These are phyloP conservation scores for Lordiphosa fenestrarum DNA, from an alignment of 2,888 invertebrate species.

Conservation along the genomic window DNA sequence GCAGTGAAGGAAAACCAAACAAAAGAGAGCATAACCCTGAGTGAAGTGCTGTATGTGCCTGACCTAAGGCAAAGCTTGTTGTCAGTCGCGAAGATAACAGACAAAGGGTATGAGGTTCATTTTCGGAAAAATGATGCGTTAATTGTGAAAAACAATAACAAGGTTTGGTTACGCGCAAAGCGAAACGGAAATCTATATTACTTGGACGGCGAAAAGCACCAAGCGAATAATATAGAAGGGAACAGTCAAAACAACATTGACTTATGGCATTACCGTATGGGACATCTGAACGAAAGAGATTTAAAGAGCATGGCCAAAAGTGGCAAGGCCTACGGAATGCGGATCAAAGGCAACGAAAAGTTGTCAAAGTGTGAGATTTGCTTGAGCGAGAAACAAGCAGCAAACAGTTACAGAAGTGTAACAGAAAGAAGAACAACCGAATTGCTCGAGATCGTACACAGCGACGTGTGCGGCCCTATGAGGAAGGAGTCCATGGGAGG, in stretches of 20 bases:
- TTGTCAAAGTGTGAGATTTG: not conserved
- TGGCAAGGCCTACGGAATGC: not conserved
- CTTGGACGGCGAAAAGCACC: not conserved
- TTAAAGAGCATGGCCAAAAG: not conserved
- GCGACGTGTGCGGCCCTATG: too few species aligned
- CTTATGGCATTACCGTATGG: slow-evolving; percentile 1
- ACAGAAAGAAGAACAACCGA: not conserved
- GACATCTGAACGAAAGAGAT: not conserved
- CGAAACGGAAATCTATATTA: not conserved
- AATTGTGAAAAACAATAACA: not conserved
- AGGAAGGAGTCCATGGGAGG: too few species aligned
- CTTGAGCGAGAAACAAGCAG: not conserved
- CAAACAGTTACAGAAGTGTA: not conserved
- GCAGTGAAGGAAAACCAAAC: slow-evolving; percentile 1
- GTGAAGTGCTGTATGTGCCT: too few species aligned
- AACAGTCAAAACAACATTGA: not conserved
- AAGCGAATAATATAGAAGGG: not conserved
- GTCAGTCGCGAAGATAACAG: not conserved
- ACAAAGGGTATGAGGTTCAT: slow-evolving; percentile 1
- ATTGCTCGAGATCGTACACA: too few species aligned
- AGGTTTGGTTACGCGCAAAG: not conserved
- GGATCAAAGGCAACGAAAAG: not conserved
- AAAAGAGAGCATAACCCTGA: not conserved
- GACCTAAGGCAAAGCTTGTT: not conserved
- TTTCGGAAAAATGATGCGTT: not conserved